These are phyloP conservation scores for Drosophila parthenogenetica DNA, from an alignment of 2,888 invertebrate genomes.

Conservation along the genomic window DNA sequence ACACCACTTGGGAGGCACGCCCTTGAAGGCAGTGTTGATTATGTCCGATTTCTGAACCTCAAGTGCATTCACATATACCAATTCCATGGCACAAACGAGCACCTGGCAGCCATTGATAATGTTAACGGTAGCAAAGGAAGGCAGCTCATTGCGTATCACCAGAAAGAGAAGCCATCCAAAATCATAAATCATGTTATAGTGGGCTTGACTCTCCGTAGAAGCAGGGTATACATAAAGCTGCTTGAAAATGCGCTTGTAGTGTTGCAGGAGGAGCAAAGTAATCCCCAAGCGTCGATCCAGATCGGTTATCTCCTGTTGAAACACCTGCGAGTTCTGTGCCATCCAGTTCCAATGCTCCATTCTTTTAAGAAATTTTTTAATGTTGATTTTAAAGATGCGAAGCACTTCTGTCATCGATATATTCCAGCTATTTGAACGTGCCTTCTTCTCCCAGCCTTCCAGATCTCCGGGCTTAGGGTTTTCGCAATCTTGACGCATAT, in stretches of 20 bases:
- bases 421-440: constrained; percentile 57
- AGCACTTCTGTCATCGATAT: constrained; percentile 60
- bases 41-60: constrained; percentile 49
- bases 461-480: background rate
- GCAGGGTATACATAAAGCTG: constrained; percentile 46
- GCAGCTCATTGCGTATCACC: constrained; percentile 59
- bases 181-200: constrained; percentile 60
- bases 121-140: constrained; percentile 36
- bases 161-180: constrained; percentile 69
- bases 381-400: constrained; percentile 50
- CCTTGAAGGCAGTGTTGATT: constrained; percentile 46
- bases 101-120: constrained; percentile 59
- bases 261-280: constrained; percentile 38
- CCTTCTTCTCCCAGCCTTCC: constrained; percentile 18
- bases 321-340: constrained; percentile 31
- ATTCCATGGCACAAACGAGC: constrained; percentile 60
- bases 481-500: constrained; percentile 30
- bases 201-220: constrained; percentile 21
- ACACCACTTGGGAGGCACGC: constrained; percentile 59
- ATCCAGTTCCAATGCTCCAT: constrained; percentile 65
- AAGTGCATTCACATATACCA: constrained; percentile 64
- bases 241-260: constrained; percentile 60
- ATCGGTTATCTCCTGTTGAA: constrained; percentile 49
- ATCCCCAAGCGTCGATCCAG: constrained; percentile 49
- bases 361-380: constrained; percentile 47